Evolutionary conservation across 2,888 invertebrate genomes (phyloP).

Genomic region (Ochropleura plecta): DNA sequence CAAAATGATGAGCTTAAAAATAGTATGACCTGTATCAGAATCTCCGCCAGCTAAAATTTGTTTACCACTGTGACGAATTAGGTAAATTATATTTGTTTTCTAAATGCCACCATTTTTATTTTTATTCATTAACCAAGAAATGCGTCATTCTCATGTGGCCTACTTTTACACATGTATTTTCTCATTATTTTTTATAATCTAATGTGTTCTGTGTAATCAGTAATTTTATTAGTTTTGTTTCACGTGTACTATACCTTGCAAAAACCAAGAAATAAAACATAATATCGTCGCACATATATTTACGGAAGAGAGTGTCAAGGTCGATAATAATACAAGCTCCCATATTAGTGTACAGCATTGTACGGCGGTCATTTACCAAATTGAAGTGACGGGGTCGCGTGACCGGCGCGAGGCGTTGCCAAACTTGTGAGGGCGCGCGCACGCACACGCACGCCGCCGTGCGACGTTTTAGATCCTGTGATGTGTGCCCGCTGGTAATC

Average conservation of each 20-base stretch:
- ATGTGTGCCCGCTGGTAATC: constrained; percentile 51
- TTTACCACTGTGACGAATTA: not conserved
- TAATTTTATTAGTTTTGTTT: not conserved
- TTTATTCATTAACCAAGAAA: not conserved
- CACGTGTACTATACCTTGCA: not conserved
- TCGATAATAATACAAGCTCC: constrained; percentile 69
- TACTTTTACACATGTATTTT: not conserved
- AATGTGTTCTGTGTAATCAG: not conserved
- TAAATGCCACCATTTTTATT: not conserved
- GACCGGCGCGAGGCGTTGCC: constrained; percentile 80
- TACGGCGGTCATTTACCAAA: constrained; percentile 81
- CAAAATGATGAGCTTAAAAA: not conserved
- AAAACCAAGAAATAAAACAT: not conserved
- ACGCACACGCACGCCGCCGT: constrained; percentile 73
- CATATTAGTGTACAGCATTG: constrained; percentile 67
- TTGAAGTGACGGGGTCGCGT: constrained; percentile 74
- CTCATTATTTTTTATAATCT: too few species aligned
- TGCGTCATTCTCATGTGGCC: not conserved
- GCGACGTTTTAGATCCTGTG: constrained; percentile 62
- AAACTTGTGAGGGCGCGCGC: constrained; percentile 78
- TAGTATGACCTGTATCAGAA: constrained; percentile 1
- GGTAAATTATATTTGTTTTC: not conserved
- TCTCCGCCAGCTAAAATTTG: too few species aligned
- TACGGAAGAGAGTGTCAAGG: constrained; percentile 67
- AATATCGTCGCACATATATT: constrained; percentile 47